phyloP scores from a whole-genome alignment of 2,797 vertebrate species.

The Graptemys geographica region DNA sequence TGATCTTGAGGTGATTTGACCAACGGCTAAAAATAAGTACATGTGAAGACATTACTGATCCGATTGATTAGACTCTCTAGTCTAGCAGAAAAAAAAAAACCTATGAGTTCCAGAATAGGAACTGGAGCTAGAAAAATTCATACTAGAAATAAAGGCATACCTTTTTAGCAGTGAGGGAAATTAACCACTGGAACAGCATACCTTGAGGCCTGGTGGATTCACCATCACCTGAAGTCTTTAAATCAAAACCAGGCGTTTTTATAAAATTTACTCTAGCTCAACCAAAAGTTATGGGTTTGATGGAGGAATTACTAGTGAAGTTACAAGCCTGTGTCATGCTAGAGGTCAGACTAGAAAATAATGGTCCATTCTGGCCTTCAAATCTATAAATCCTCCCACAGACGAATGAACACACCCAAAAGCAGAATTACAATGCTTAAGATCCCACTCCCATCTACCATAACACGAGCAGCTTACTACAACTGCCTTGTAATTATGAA shows the following conservation, averaged over 20 bases:
- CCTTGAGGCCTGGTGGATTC: not conserved
- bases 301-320: not conserved
- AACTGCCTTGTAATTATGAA: not conserved
- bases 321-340: not conserved
- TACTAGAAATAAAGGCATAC: not conserved
- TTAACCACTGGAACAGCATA: not conserved
- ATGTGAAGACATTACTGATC: not conserved
- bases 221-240: not conserved
- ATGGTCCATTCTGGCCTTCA: not conserved
- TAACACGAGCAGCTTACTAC: not conserved
- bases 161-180: not conserved
- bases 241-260: not conserved
- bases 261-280: not conserved
- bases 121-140: not conserved
- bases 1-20: not conserved
- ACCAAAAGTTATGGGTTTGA: not conserved
- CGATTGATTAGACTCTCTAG: not conserved
- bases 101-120: not conserved
- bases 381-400: too few relatives aligned
- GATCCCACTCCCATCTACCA: not conserved
- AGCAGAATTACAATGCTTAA: not conserved
- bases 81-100: not conserved
- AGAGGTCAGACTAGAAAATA: not conserved
- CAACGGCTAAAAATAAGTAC: not conserved
- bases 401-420: too few relatives aligned